Percentiles rank a stretch among this genome's conserved stretches.
These are phyloP conservation scores for Belonocnema kinseyi DNA, from an alignment of 1,140 invertebrate genomes.

Conservation along the genomic window DNA sequence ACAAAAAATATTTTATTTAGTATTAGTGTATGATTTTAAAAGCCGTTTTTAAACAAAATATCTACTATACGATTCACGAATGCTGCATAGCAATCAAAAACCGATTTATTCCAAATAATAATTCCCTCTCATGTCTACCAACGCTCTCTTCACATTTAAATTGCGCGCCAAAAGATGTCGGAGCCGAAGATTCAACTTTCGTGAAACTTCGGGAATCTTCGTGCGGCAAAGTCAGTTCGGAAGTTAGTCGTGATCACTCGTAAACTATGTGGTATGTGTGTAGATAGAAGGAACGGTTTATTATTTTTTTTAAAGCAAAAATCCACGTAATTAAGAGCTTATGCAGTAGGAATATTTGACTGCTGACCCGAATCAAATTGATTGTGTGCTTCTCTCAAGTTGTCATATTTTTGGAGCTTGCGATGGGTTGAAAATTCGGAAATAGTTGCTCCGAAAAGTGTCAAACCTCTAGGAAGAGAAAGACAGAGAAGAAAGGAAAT, in stretches of 20 bases:
- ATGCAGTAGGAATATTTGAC: background rate
- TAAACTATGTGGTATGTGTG: background rate
- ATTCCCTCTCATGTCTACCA: no score
- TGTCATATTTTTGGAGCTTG: background rate
- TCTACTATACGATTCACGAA: no score
- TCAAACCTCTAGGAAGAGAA: slow-evolving; percentile 38
- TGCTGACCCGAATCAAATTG: background rate
- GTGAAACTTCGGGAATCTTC: background rate
- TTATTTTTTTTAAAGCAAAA: slow-evolving; percentile 25
- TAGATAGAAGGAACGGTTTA: no score
- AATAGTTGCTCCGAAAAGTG: slow-evolving; percentile 39
- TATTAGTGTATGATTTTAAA: no score
- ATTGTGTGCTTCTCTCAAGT: background rate
- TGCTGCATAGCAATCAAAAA: no score
- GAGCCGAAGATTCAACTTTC: background rate
- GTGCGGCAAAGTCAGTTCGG: background rate
- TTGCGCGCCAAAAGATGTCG: no score
- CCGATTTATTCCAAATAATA: no score
- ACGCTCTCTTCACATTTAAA: no score
- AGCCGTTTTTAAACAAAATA: no score
- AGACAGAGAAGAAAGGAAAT: slow-evolving; percentile 39
- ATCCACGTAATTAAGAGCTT: slow-evolving; percentile 14
- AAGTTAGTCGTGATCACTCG: background rate
- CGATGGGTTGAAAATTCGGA: slow-evolving; percentile 8
- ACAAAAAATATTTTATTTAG: no score